phyloP scores from a whole-genome alignment of 1,140 invertebrate species.

The Cotesia glomerata region DNA sequence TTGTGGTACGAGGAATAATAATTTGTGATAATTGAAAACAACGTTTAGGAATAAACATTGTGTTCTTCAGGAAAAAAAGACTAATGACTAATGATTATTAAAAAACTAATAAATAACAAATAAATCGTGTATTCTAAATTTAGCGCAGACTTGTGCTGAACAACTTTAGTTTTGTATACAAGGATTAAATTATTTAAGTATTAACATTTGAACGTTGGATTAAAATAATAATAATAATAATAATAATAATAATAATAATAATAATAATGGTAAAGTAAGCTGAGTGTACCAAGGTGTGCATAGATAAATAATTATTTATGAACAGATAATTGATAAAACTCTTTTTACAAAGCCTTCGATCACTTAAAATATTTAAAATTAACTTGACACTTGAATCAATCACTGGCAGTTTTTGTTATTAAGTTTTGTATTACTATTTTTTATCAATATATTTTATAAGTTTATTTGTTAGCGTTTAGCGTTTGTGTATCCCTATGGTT shows the following conservation, averaged over 20 bases:
- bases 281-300: not conserved
- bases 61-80: slow-evolving; percentile 51
- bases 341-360: not conserved
- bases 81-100: not conserved
- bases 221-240: not conserved
- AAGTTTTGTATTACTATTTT: slow-evolving; percentile 50
- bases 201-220: too few relatives aligned
- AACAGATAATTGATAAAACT: not conserved
- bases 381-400: slow-evolving; percentile 31
- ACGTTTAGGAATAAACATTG: slow-evolving; percentile 58
- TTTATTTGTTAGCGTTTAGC: not conserved
- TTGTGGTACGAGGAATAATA: slow-evolving; percentile 55
- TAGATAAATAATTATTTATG: not conserved
- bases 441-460: slow-evolving; percentile 40
- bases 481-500: slow-evolving; percentile 3
- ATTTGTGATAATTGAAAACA: slow-evolving; percentile 60
- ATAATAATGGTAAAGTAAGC: slow-evolving; percentile 9
- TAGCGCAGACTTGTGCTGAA: slow-evolving; percentile 53
- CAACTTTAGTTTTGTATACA: slow-evolving; percentile 58
- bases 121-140: slow-evolving; percentile 56
- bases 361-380: not conserved
- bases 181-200: not conserved
- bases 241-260: slow-evolving; percentile 4
- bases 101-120: slow-evolving; percentile 46
- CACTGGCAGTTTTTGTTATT: slow-evolving; percentile 46